Percentiles rank a stretch among this genome's conserved stretches.
Conservation (phyloP, 2,888 invertebrate species). For the Lithophane ornitopus region DNA sequence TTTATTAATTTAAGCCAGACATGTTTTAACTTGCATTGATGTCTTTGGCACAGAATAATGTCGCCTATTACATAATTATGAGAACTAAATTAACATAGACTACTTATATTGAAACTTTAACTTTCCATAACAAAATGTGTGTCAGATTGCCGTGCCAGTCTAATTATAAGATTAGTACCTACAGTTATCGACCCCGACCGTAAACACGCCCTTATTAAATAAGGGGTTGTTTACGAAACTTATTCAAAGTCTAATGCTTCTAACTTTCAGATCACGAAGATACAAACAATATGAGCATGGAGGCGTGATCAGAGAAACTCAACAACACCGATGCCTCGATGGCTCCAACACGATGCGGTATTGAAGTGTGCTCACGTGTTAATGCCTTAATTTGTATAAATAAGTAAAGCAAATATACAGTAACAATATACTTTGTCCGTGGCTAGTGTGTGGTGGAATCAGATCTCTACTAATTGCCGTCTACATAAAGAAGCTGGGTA, state of each 20-base stretch:
- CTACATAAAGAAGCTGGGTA: conserved; percentile 66
- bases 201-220: conserved; percentile 5
- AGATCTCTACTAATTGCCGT: conserved; percentile 66
- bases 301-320: conserved; percentile 42
- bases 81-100: not conserved
- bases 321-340: conserved; percentile 13
- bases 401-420: conserved; percentile 56
- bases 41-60: conserved; percentile 3
- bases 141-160: not conserved
- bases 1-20: conserved; percentile 39
- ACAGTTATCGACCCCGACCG: conserved; percentile 3
- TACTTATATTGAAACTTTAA: not conserved
- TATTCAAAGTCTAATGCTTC: conserved; percentile 42
- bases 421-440: conserved; percentile 52
- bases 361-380: conserved; percentile 34
- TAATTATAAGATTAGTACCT: not conserved
- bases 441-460: conserved; percentile 62
- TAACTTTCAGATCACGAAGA: conserved; percentile 62
- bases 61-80: not conserved
- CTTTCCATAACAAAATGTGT: not conserved
- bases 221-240: conserved; percentile 34
- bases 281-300: conserved; percentile 26
- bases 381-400: conserved; percentile 53
- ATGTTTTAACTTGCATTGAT: conserved; percentile 29
- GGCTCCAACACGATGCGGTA: conserved; percentile 10